Evolutionary conservation across 2,113 vertebrate genomes (phyloP).

Genomic region (Eublepharis macularius): DNA sequence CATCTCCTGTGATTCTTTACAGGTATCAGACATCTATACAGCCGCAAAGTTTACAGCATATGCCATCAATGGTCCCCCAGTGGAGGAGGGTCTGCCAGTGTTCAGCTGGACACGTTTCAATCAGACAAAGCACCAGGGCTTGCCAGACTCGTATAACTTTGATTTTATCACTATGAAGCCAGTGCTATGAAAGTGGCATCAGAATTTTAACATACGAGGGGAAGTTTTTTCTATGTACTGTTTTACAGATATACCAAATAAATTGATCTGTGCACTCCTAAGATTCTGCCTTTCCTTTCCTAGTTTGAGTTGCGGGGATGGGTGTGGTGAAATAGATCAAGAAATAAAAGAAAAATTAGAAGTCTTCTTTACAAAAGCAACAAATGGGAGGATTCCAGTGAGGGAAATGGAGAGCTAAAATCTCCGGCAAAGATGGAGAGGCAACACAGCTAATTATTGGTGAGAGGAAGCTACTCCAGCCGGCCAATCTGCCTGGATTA

Average conservation of each 20-base stretch:
- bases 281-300: neutral
- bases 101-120: slow-evolving; percentile 86
- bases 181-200: slow-evolving; percentile 63
- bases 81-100: slow-evolving; percentile 80
- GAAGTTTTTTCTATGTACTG: slow-evolving; percentile 38
- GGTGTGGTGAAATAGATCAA: too few relatives aligned
- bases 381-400: neutral
- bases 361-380: neutral
- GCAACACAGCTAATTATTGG: too few relatives aligned
- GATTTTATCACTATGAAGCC: slow-evolving; percentile 85
- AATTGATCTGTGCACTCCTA: slow-evolving; percentile 32
- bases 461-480: too few relatives aligned
- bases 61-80: slow-evolving; percentile 87
- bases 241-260: slow-evolving; percentile 62
- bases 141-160: slow-evolving; percentile 85
- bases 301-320: neutral
- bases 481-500: too few relatives aligned
- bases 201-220: neutral
- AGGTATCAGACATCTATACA: slow-evolving; percentile 87
- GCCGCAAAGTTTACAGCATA: slow-evolving; percentile 77
- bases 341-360: too few relatives aligned
- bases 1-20: slow-evolving; percentile 11
- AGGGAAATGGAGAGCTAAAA: too few relatives aligned
- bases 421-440: too few relatives aligned
- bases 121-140: slow-evolving; percentile 80